Evolutionary conservation across 2,888 invertebrate genomes (phyloP), one percentile per base, ranked within the genome.

Genomic region (Clanis bilineata): DNA sequence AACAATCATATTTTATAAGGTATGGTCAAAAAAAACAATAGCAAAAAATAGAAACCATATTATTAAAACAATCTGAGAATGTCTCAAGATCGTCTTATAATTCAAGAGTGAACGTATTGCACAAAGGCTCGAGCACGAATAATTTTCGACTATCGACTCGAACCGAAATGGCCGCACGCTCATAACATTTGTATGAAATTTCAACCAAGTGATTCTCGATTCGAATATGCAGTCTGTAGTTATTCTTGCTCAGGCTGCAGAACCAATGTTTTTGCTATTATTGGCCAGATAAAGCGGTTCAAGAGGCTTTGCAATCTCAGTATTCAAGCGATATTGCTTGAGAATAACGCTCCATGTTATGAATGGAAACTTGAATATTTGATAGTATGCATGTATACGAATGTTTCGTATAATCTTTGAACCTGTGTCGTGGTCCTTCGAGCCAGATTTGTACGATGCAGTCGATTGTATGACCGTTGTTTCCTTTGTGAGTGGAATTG

Each of bases 271-370:
- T 80, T 74, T 74, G 76, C 75, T 74, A 74, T 83, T 83, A 88
- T 86, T 82, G 82, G 78, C 77, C 69, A 77, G 82, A 83, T 85
- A 82, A 85, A 82, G 70, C 74, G 72, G 67, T 78, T 81, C 75
- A 74, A 86, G 85, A 76, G 82, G 75, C 60, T 72, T 74, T 66
- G 74, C 77, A 73, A 80, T 79, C 76, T 68, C 70, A 61, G 70
- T 64, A 68, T 76, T 82, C 73, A 72, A 75, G 71, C 81, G 83
- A 86, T 87, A 88, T 82, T 82, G 79, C 80, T 73, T 60, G 62
- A 57, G 57, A 65, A 55, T 54, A 44, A 45, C 38, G 59, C 66
- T 64, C 66, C 72, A 66, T 68, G 28, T 51, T 64, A 74, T 74
- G n/a, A 77, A 77, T 75, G 58, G 68, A 51, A 57, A 63, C 68